Percentiles rank a stretch among this genome's conserved stretches.
phyloP scores from a whole-genome alignment of 2,797 vertebrate species.

The Karalla daura region DNA sequence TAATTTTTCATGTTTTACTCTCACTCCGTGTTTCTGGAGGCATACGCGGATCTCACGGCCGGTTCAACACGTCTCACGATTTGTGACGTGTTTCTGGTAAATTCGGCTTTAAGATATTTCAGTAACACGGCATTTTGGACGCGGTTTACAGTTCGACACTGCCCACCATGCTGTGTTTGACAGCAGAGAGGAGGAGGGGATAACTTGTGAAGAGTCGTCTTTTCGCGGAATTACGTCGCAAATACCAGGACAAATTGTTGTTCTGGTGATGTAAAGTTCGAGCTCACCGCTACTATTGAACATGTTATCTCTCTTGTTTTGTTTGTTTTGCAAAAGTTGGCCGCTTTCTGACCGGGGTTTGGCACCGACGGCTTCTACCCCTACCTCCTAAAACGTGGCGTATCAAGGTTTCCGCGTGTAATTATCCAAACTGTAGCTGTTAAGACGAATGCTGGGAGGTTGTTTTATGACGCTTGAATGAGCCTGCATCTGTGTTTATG shows the following conservation, averaged over 20 bases:
- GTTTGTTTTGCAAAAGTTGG: neutral
- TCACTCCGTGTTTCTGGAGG: neutral
- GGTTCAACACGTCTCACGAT: fast-evolving
- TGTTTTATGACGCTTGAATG: neutral
- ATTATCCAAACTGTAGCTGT: neutral
- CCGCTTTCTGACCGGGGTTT: neutral
- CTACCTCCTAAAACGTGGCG: constrained; percentile 9
- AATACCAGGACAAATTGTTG: fast-evolving
- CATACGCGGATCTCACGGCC: fast-evolving
- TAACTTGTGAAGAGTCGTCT: neutral
- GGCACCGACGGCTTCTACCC: neutral
- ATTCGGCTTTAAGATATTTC: constrained; percentile 8
- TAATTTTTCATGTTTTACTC: constrained; percentile 2
- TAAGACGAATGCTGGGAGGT: neutral
- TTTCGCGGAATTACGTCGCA: neutral
- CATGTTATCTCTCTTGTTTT: neutral
- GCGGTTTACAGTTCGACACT: neutral
- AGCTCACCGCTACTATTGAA: no score
- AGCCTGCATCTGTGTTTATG: neutral
- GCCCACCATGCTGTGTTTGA: neutral
- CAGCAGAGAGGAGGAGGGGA: neutral
- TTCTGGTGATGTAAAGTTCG: neutral
- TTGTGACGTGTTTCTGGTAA: fast-evolving
- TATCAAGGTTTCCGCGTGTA: neutral
- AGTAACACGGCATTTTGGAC: neutral